phyloP scores from a whole-genome alignment of 2,888 invertebrate genomes.

The Drosophila glabriapex region DNA sequence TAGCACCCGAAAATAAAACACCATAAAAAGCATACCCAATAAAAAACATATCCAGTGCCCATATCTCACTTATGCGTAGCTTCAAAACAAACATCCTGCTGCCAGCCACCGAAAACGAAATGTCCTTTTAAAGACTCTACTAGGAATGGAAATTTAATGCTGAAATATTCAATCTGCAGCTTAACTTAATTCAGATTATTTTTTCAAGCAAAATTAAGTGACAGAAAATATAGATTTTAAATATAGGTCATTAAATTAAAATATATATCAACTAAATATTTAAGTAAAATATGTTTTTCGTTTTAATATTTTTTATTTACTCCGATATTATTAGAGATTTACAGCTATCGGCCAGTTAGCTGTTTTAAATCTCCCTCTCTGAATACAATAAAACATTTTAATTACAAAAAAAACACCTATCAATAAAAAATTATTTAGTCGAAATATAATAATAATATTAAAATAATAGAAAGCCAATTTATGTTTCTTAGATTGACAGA shows the following conservation, averaged over 20 bases:
- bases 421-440: not conserved
- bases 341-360: not conserved
- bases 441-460: not conserved
- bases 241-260: no score
- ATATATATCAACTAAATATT: not conserved
- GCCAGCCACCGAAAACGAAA: constrained; percentile 18
- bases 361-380: not conserved
- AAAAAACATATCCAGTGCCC: constrained; percentile 47
- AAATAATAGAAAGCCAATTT: not conserved
- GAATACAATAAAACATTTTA: not conserved
- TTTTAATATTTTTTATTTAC: no score
- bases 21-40: constrained; percentile 55
- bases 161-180: not conserved
- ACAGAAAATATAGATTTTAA: not conserved
- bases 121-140: constrained; percentile 17
- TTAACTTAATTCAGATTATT: not conserved
- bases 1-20: constrained; percentile 49
- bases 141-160: not conserved
- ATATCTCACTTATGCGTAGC: constrained; percentile 48
- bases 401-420: not conserved
- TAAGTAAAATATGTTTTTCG: not conserved
- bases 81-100: constrained; percentile 32
- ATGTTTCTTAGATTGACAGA: not conserved
- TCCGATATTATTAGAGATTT: no score
- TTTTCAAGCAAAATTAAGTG: not conserved